A percentile compares a stretch with the other conserved stretches of the same genome.
Evolutionary conservation across 2,888 invertebrate species (phyloP).

Genomic region (Matsumyia berberina): DNA sequence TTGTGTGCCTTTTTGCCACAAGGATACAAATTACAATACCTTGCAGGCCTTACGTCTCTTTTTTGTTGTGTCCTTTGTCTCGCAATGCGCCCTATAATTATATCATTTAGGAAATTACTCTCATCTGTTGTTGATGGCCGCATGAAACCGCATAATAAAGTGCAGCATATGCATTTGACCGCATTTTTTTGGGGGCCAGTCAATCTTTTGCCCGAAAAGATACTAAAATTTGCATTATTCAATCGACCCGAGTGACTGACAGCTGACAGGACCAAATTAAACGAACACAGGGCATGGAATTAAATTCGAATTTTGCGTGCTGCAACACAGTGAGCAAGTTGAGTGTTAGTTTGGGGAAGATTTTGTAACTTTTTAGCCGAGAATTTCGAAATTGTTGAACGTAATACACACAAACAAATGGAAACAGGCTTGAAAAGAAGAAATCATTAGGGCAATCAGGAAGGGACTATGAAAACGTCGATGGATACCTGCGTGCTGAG

Average conservation of each 20-base stretch:
- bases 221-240: constrained; percentile 68
- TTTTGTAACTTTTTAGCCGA: constrained; percentile 4
- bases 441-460: too few species aligned
- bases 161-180: constrained; percentile 57
- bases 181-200: constrained; percentile 28
- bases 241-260: constrained; percentile 67
- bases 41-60: constrained; percentile 47
- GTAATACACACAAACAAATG: too few species aligned
- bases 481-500: too few species aligned
- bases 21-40: constrained; percentile 63
- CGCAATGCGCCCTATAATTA: constrained; percentile 81
- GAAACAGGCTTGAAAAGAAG: too few species aligned
- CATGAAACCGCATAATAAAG: constrained; percentile 57
- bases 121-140: constrained; percentile 79
- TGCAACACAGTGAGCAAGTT: constrained; percentile 28
- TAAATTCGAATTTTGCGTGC: constrained; percentile 72
- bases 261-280: constrained; percentile 72
- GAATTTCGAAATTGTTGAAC: too few species aligned
- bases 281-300: constrained; percentile 41
- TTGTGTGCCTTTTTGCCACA: constrained; percentile 17
- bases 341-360: constrained; percentile 21
- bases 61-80: constrained; percentile 59
- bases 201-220: constrained; percentile 29
- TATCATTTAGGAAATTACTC: constrained; percentile 83
- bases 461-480: too few species aligned